Conservation (phyloP, 2,113 vertebrate genomes). For the Phrynosoma platyrhinos region DNA sequence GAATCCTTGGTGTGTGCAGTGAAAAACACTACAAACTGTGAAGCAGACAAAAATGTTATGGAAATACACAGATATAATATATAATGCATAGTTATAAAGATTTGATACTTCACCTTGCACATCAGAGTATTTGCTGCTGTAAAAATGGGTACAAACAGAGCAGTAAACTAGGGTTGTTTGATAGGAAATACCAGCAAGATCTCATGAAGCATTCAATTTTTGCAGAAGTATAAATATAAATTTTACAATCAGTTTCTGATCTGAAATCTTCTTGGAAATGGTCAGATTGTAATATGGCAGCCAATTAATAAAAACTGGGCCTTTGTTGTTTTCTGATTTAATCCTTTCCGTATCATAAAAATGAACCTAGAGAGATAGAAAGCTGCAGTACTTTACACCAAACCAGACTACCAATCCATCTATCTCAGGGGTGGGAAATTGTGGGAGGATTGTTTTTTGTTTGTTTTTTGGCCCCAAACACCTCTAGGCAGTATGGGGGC, state of each 20-base stretch:
- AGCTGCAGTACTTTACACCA: not conserved
- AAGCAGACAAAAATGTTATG: not conserved
- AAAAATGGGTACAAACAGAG: not conserved
- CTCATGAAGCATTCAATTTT: not conserved
- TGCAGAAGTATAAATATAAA: not conserved
- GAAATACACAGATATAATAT: not conserved
- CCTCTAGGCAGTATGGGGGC: too few species aligned
- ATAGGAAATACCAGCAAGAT: not conserved
- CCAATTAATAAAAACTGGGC: not conserved
- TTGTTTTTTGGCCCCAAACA: too few species aligned
- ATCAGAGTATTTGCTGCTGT: not conserved
- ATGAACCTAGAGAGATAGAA: not conserved
- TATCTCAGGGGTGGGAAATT: not conserved
- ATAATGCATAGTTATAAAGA: too few species aligned
- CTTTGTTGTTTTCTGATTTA: not conserved
- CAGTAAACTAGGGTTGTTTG: not conserved
- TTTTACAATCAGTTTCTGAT: not conserved
- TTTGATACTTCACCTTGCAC: not conserved
- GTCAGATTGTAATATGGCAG: not conserved
- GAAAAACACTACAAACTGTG: not conserved
- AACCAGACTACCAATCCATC: not conserved
- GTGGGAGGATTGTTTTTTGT: too few species aligned
- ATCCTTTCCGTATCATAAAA: not conserved
- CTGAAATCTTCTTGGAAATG: not conserved
- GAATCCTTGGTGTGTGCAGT: not conserved